Base-by-base conservation (phyloP, 1,140 invertebrate genomes). In the Papilio polyxenes region DNA sequence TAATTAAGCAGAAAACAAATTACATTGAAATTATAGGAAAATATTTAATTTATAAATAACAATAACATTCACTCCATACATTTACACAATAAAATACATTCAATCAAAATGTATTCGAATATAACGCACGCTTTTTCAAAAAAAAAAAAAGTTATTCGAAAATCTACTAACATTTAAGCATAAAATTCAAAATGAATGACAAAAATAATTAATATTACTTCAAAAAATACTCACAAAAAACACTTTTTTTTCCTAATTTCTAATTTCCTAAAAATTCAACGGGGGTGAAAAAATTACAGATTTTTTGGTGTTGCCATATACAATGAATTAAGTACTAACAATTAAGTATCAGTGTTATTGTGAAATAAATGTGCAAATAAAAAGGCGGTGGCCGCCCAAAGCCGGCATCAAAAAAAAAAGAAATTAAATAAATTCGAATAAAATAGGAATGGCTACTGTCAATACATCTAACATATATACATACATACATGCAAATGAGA, bases 391-490 rank as follows among this genome's bases (percentile, higher is more conserved):
- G 77, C 84, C 84, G 83, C 20, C 72, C 56, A 37, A 83, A 81
- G 65, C 75, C 81, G 37, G 83, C 82, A 85, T 75, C 76, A 87
- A 82, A 80, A 84, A 84, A 85, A 87, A 86, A n/a, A n/a, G n/a
- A n/a, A 83, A 44, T 44, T 44, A 4, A 88, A 87, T 90, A 90
- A 92, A 91, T 91, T 90, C 87, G 88, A 91, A 90, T 81, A 83
- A 83, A 87, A 87, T 90, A 91, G 92, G 91, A 92, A 92, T 92
- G 88, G 91, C 89, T 87, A 85, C 82, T 83, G 83, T 87, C 85
- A 81, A 86, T 83, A 89, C 83, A 87, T 80, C 87, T 90, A 87
- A 82, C 86, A 82, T 31, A 82, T 31, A 31, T 31, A 88, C 81
- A 83, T 75, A 86, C 81, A 83, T 77, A 87, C 87, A 83, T 77